Conservation (phyloP, 2,113 vertebrate species). For the Mastomys coucha region DNA sequence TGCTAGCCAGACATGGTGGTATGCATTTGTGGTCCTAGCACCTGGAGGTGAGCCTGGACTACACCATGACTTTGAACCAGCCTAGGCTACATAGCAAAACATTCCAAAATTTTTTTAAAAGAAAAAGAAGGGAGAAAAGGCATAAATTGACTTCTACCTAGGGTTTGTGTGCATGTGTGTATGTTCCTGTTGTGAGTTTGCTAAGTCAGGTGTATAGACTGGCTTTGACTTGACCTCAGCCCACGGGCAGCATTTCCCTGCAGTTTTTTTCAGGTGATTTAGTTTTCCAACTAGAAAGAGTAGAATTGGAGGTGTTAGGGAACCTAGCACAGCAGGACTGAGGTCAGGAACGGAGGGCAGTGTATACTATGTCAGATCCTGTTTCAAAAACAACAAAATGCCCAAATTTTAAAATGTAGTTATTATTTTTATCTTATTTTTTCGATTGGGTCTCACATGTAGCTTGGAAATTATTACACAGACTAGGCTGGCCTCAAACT, state of each 20-base stretch:
- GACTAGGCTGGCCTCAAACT: neutral
- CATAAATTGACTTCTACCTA: neutral
- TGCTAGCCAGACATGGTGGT: neutral
- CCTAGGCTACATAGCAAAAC: neutral
- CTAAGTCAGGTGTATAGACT: neutral
- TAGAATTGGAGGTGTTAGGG: no score
- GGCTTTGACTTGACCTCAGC: slow-evolving; percentile 44
- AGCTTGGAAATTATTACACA: neutral
- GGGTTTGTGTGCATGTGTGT: neutral
- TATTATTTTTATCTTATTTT: neutral
- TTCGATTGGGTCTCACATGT: neutral
- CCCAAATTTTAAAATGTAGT: neutral
- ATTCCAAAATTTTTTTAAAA: neutral
- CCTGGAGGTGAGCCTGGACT: neutral
- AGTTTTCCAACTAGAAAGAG: neutral
- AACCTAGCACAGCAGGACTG: no score
- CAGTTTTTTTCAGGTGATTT: neutral
- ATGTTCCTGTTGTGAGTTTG: slow-evolving; percentile 31
- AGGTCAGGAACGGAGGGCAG: neutral
- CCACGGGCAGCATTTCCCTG: slow-evolving; percentile 17
- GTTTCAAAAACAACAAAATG: neutral
- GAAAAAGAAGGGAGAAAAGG: neutral
- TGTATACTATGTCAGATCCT: neutral
- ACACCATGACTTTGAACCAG: neutral
- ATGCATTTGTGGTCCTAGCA: neutral